Conservation (phyloP, 2,113 vertebrate genomes). For the Catharus minimus region DNA sequence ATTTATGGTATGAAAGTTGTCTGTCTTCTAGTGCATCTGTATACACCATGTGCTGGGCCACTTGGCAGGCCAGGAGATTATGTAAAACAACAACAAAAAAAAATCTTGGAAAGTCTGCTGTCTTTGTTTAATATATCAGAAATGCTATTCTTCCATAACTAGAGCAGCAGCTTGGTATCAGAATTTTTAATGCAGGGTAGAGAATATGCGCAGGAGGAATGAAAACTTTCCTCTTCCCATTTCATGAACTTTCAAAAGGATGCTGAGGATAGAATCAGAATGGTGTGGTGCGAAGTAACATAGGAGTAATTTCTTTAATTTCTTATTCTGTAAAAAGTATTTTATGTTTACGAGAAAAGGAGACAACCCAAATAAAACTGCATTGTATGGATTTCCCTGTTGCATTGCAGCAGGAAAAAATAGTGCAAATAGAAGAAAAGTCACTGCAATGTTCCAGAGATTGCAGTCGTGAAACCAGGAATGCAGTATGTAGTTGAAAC, state of each 20-base stretch:
- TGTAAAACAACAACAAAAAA: constrained; percentile 13
- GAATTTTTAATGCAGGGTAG: neutral
- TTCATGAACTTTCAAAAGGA: neutral
- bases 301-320: neutral
- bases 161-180: constrained; percentile 34
- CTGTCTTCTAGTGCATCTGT: constrained; percentile 50
- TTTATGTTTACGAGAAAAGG: neutral
- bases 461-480: neutral
- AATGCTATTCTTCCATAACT: constrained; percentile 47
- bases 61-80: constrained; percentile 63
- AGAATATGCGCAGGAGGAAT: neutral
- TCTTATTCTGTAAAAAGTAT: neutral
- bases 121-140: constrained; percentile 60
- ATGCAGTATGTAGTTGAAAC: neutral
- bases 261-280: neutral
- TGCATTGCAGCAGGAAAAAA: neutral
- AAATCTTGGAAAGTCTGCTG: constrained; percentile 23
- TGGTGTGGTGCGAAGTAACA: neutral
- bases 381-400: neutral
- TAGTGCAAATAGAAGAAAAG: neutral
- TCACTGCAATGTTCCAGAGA: neutral
- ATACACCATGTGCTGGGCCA: constrained; percentile 65
- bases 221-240: neutral
- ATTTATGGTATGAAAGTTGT: constrained; percentile 69
- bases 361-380: neutral